Evolutionary conservation across 2,113 vertebrate species (phyloP), one percentile per base, ranked within the genome.

Genomic region (Donacobius atricapilla): DNA sequence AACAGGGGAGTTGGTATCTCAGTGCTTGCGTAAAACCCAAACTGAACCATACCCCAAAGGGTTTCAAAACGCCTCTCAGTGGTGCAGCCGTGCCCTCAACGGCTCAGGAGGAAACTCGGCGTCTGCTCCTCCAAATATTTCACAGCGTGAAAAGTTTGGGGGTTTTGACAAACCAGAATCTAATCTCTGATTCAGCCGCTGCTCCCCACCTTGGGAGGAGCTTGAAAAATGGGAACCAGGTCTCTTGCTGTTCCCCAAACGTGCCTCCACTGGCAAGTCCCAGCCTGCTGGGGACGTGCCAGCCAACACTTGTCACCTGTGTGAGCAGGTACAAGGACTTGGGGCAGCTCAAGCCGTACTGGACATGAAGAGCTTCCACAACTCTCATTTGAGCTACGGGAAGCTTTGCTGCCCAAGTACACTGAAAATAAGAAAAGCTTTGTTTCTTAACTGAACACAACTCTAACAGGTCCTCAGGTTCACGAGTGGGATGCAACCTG

Each of bases 271-370:
- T 2, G n/a, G 24, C 5, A 23, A 40, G 75, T 47, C 56, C 25
- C 61, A n/a, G 18, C 1, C 0, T 10, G 68, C 9, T 60, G 56
- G 51, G 64, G 71, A 37, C 0, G 2, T 51, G 83, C 53, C 61
- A 31, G 25, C 45, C 76, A 56, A 17, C 48, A 11, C 8, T 51
- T 14, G 37, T 51, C 77, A 66, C 91, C 86, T 77, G 71, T 35
- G 10, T 3, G 20, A 61, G 83, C 61, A 87, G 82, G 12, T 14
- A 48, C 80, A 25, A 22, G 44, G 83, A 68, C 85, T 68, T 6
- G 1, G 6, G n/a, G 76, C 79, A 73, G 85, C 72, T 47, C 9
- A 1, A 66, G 54, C 66, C 13, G 1, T 1, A 7, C 51, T 77
- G 40, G 72, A 56, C 47, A 35, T 0, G 17, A 56, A 33, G 31